These are phyloP conservation scores for Achlya flavicornis DNA, from an alignment of 2,888 invertebrate species.

Conservation along the genomic window DNA sequence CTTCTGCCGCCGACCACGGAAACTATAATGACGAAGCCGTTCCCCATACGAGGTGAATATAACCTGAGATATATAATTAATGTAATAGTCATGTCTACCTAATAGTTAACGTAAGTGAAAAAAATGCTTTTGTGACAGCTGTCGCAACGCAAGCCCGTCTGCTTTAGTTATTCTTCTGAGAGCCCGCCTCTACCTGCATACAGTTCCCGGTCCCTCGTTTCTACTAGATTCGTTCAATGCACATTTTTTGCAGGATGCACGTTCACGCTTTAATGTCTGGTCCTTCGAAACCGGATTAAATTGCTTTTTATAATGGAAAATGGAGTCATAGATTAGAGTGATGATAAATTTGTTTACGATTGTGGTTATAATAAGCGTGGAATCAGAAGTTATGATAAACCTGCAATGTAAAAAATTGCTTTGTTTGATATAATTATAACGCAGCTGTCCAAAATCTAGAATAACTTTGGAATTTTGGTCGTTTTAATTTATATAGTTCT, in stretches of 20 bases:
- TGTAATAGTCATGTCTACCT: no score
- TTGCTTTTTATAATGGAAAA: neutral
- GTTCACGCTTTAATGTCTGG: conserved; percentile 12
- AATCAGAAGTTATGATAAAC: neutral
- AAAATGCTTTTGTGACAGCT: conserved; percentile 56
- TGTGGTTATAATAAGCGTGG: neutral
- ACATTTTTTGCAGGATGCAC: conserved; percentile 16
- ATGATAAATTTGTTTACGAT: neutral
- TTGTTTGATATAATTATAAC: neutral
- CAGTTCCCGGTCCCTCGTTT: conserved; percentile 26
- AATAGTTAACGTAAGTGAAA: conserved; percentile 52
- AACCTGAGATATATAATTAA: conserved; percentile 12
- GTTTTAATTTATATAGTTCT: no score
- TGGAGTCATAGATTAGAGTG: neutral
- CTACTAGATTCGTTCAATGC: conserved; percentile 29
- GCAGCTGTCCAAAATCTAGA: neutral
- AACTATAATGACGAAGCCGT: conserved; percentile 94
- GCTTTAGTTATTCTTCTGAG: no score
- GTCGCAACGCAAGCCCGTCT: conserved; percentile 14
- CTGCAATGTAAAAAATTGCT: neutral
- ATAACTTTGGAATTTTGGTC: no score
- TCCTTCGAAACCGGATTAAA: conserved; percentile 25
- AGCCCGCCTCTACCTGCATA: neutral
- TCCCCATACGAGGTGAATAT: conserved; percentile 90
- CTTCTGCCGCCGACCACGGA: conserved; percentile 91